Evolutionary conservation across 2,797 vertebrate species (phyloP).

Genomic region (Brachyalestes nurse): DNA sequence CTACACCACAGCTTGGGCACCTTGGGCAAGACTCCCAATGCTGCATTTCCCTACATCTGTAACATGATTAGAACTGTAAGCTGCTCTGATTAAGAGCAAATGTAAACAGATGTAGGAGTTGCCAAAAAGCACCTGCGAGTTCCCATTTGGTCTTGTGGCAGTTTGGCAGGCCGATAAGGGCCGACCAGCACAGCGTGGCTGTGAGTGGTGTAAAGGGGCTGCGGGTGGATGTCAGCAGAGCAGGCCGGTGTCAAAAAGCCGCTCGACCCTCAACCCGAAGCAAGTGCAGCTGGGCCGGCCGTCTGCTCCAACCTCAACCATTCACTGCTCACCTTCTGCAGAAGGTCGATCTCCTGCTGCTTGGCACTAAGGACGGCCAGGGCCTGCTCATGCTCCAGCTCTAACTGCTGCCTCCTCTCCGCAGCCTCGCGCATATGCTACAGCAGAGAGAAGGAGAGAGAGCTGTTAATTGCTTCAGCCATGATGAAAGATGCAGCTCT

Average conservation of each 20-base stretch:
- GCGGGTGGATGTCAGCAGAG: not conserved
- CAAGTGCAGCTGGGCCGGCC: slow-evolving; percentile 43
- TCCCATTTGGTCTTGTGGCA: no score
- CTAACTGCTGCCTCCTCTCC: slow-evolving; percentile 97
- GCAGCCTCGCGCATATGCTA: slow-evolving; percentile 99
- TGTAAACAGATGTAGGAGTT: no score
- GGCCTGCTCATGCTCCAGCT: slow-evolving; percentile 98
- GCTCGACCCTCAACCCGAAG: slow-evolving; percentile 19
- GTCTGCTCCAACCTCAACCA: slow-evolving; percentile 33
- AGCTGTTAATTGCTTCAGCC: not conserved
- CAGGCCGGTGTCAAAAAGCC: slow-evolving; percentile 51
- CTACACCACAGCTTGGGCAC: no score
- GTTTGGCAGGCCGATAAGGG: not conserved
- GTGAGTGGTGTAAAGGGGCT: not conserved
- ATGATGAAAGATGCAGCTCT: no score
- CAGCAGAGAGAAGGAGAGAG: slow-evolving; percentile 36
- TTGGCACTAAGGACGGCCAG: slow-evolving; percentile 97
- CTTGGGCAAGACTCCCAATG: no score
- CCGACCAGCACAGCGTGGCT: not conserved
- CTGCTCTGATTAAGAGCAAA: no score
- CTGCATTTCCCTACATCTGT: no score
- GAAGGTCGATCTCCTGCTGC: slow-evolving; percentile 97
- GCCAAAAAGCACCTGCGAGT: no score
- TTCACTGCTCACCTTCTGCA: slow-evolving; percentile 89
- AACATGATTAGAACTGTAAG: no score